These are phyloP conservation scores for Sinocyclocheilus grahami DNA, from an alignment of 2,113 vertebrate genomes.

Conservation along the genomic window DNA sequence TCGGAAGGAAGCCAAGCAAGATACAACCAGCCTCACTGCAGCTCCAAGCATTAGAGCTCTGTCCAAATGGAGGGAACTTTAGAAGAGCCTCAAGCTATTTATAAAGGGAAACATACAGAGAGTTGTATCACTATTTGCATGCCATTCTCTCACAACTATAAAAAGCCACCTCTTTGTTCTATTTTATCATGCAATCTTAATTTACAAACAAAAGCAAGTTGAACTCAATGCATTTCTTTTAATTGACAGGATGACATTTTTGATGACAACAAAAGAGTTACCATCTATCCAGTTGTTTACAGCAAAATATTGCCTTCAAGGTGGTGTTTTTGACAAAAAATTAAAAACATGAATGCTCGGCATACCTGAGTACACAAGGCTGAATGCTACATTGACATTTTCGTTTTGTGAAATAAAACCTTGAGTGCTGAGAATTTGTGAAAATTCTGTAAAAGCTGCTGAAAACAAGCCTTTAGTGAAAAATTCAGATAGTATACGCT, in stretches of 20 bases:
- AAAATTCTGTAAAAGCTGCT: neutral
- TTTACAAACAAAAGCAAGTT: neutral
- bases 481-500: neutral
- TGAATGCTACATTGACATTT: neutral
- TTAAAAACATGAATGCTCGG: neutral
- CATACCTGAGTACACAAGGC: neutral
- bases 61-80: slow-evolving; percentile 11
- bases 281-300: neutral
- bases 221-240: neutral
- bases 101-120: neutral
- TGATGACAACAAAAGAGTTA: slow-evolving; percentile 1
- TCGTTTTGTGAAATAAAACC: neutral
- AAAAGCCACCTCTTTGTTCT: neutral
- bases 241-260: neutral
- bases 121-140: neutral
- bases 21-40: neutral
- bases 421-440: neutral
- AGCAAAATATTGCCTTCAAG: neutral
- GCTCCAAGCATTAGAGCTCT: slow-evolving; percentile 11
- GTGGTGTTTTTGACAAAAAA: neutral
- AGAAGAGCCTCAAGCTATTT: slow-evolving; percentile 25
- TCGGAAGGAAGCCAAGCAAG: neutral
- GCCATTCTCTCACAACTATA: slow-evolving; percentile 8
- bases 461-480: neutral
- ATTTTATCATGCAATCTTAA: neutral